Base-by-base conservation (phyloP, 2,113 vertebrate genomes). In the Tor tambroides region DNA sequence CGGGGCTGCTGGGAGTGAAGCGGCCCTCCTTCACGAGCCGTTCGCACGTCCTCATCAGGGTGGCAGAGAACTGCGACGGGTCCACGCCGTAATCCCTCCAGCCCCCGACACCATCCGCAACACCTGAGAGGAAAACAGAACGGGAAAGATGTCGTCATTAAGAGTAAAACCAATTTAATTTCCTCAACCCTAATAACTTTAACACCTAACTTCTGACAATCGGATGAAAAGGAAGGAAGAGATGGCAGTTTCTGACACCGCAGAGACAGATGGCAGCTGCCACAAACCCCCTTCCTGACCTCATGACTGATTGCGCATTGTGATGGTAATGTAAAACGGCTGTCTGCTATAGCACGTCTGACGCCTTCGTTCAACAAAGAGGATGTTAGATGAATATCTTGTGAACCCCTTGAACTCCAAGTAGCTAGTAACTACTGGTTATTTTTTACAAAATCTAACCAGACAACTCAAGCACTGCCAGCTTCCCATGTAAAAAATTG, bases 41-140 rank as follows among this genome's bases (percentile, higher is more conserved):
- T 91, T 99, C 98, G 56, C 98, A 99, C 0, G 97, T 98, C 90
- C 95, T 95, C 98, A 99, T 99, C 35, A 99, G 95, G 88, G 98
- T 99, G 93, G 96, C 96, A 85, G 98, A 99, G 95, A 99, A 99
- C 95, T 99, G 98, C 87, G 98, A 99, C 0, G 98, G 98, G 91
- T 99, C 98, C 2, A 99, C 98, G 3, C 98, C 98, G 15, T 99
- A 99, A 95, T 99, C 98, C 82, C 98, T 95, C 98, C 98, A 99
- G 91, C 98, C 98, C 23, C 98, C 98, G 0, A 99, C 98, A 0
- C 98, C 98, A 91, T 99, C 98, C 32, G 98, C 98, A 59, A 99
- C 98, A 17, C 98, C 98, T 99, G 88, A 76, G 81, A 89, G 2
- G 46, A 77, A 23, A 54, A 14, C 26, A 83, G 17, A 86, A 21